phyloP scores from a whole-genome alignment of 2,888 invertebrate species.

The Muscina levida region DNA sequence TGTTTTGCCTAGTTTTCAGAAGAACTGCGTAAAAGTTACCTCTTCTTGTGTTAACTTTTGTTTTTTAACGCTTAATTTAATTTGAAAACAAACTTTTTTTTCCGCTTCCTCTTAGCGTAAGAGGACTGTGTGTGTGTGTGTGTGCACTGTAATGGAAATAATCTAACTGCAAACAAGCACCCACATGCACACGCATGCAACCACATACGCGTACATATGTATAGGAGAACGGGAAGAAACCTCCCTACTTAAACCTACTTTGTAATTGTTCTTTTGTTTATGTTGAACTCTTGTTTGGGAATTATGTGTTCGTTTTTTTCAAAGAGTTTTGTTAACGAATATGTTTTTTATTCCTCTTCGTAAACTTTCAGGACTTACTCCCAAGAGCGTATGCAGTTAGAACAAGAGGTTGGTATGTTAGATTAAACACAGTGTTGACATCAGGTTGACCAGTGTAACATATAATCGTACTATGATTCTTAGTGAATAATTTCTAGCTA shows the following conservation, averaged over 20 bases:
- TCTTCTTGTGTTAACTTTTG: constrained; percentile 27
- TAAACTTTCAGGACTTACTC: too few species aligned
- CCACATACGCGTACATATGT: neutral
- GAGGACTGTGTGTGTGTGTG: neutral
- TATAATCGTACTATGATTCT: too few species aligned
- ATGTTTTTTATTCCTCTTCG: neutral
- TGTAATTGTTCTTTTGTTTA: constrained; percentile 39
- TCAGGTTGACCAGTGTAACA: too few species aligned
- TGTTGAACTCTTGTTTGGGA: neutral
- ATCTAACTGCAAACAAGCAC: neutral
- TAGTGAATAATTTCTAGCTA: too few species aligned
- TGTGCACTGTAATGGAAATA: neutral
- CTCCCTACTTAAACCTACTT: constrained; percentile 19
- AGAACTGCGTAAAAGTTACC: constrained; percentile 20
- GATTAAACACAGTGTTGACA: too few species aligned
- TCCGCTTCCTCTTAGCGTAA: neutral
- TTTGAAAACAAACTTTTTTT: constrained; percentile 22
- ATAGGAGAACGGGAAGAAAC: neutral
- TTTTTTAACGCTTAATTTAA: constrained; percentile 40
- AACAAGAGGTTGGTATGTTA: too few species aligned
- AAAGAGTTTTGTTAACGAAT: neutral
- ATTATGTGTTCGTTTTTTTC: neutral
- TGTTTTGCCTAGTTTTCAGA: neutral
- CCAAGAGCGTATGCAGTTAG: too few species aligned
- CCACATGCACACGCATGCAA: neutral